Base-by-base conservation (phyloP, 2,113 vertebrate genomes). In the Atractosteus spatula region DNA sequence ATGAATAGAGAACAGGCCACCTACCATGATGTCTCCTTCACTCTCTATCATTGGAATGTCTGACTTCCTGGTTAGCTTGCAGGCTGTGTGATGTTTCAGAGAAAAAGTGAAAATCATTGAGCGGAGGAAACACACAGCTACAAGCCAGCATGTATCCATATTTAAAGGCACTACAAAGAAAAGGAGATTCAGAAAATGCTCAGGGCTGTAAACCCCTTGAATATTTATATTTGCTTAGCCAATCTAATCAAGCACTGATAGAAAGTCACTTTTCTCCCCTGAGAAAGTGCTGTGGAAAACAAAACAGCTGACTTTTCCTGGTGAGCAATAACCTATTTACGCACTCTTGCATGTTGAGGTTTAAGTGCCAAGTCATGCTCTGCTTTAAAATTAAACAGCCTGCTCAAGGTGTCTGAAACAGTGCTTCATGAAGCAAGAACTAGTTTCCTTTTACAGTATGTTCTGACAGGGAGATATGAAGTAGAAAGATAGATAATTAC, bases 1-100 rank as follows among this genome's bases (percentile, higher is more conserved):
- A 43, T 92, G 91, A 70, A 92, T 85, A 5, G 92, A 92, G 77
- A 94, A 93, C 43, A 94, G 88, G 61, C 89, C 92, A 11, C 92
- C 92, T 8, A 94, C 75, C 1, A 72, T 79, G 41, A 94, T 80
- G 69, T 92, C 84, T 16, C 91, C 89, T 2, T 81, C 79, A 80
- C 74, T 88, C 56, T 83, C 76, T 66, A 93, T 78, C 61, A 81
- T 77, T 29, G 89, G 85, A 66, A 92, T 75, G 51, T 81, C 68
- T 69, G 80, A 74, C 0, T 82, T 77, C 12, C 83, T 80, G 10
- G 76, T 76, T 42, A 92, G 73, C 10, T 71, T 66, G 80, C 92
- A 93, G 3, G 17, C 55, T 14, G 17, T 14, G 55, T 41, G 29
- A 17, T 68, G 71, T 10, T 74, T 71, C 44, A 42, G 65, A 47